phyloP scores from a whole-genome alignment of 2,888 invertebrate genomes.

The Leptopilina drosophilae region DNA sequence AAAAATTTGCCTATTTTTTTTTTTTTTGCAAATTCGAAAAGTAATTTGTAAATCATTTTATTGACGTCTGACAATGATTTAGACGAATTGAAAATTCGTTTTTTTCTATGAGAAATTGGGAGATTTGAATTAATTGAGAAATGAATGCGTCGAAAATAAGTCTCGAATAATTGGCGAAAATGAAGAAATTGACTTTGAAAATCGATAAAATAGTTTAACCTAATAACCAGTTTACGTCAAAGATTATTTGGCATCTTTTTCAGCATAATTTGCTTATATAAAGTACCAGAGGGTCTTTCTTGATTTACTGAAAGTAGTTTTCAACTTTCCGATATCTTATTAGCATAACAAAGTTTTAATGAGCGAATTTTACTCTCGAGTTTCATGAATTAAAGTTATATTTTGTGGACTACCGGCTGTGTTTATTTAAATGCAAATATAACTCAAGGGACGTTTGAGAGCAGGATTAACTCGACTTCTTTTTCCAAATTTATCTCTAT shows the following conservation, averaged over 20 bases:
- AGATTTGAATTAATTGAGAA: not conserved
- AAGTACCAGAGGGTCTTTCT: not conserved
- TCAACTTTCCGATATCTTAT: slow-evolving; percentile 1
- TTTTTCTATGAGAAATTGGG: not conserved
- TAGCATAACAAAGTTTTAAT: slow-evolving; percentile 11
- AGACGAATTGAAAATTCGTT: too few species aligned
- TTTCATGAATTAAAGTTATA: not conserved
- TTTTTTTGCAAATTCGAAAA: too few species aligned
- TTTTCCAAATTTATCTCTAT: too few species aligned
- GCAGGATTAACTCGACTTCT: too few species aligned
- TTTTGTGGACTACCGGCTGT: not conserved
- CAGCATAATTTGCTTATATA: too few species aligned
- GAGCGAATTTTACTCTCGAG: not conserved
- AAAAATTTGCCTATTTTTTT: too few species aligned
- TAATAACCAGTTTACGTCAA: slow-evolving; percentile 1
- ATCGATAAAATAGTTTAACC: slow-evolving; percentile 1
- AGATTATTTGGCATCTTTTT: not conserved
- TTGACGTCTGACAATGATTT: too few species aligned
- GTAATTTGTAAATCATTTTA: too few species aligned
- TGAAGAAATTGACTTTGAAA: not conserved
- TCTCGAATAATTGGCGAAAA: not conserved
- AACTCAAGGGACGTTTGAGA: too few species aligned
- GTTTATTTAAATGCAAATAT: not conserved
- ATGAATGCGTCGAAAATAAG: not conserved
- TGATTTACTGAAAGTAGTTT: not conserved